phyloP scores from a whole-genome alignment of 2,888 invertebrate genomes.

The Stenolophus ochropezus region DNA sequence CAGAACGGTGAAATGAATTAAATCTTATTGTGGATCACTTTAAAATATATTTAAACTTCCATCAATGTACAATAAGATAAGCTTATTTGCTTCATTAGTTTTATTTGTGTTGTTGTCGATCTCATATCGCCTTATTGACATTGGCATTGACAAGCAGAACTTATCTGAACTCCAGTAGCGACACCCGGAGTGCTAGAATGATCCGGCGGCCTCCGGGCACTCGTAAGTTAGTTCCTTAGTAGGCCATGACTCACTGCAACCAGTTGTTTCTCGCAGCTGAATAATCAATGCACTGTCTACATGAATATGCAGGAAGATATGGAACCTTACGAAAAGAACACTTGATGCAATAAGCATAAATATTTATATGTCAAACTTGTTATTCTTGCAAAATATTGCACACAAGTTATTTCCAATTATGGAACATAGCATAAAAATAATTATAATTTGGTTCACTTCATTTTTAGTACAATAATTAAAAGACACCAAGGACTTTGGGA shows the following conservation, averaged over 20 bases:
- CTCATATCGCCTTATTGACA: neutral
- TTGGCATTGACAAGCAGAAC: neutral
- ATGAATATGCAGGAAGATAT: neutral
- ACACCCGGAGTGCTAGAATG: slow-evolving; percentile 9
- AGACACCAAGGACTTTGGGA: too few species aligned
- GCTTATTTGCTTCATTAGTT: neutral
- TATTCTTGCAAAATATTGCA: neutral
- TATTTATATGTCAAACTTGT: neutral
- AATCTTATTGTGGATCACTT: too few species aligned
- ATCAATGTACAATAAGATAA: too few species aligned
- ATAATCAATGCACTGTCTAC: neutral
- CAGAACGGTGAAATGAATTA: too few species aligned
- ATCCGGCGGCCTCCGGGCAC: neutral
- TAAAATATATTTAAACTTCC: too few species aligned
- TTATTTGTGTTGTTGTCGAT: neutral
- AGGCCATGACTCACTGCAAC: slow-evolving; percentile 19
- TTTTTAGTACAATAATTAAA: too few species aligned
- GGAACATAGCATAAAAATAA: neutral
- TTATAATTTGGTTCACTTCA: too few species aligned
- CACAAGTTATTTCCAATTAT: neutral
- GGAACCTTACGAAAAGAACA: neutral
- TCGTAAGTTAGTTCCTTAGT: slow-evolving; percentile 13
- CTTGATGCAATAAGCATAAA: neutral
- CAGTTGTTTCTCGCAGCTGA: neutral
- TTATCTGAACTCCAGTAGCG: neutral